Evolutionary conservation across 2,888 invertebrate genomes (phyloP).

Genomic region (Calliopum simillimum): DNA sequence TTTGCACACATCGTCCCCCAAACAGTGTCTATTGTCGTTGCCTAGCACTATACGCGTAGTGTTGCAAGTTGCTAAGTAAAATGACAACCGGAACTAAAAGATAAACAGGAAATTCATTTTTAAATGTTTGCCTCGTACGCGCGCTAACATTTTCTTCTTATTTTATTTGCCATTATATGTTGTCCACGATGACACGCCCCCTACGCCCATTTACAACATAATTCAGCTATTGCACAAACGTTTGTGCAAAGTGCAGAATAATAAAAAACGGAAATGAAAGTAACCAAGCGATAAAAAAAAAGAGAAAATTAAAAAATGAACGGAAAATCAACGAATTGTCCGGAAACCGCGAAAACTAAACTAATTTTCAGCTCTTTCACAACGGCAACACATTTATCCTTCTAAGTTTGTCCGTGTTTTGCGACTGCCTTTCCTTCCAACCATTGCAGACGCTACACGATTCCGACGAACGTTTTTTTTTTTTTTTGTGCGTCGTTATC

Average conservation of each 20-base stretch:
- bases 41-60: too few species aligned
- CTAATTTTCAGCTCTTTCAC: slow-evolving; percentile 42
- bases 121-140: slow-evolving; percentile 13
- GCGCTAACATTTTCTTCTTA: neutral
- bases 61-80: neutral
- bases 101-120: slow-evolving; percentile 39
- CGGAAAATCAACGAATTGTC: slow-evolving; percentile 13
- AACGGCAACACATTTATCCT: slow-evolving; percentile 39
- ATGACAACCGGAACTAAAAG: slow-evolving; percentile 31
- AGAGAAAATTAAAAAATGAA: neutral
- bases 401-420: slow-evolving; percentile 20
- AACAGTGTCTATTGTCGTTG: too few species aligned
- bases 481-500: too few species aligned
- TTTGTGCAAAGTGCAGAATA: neutral
- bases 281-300: neutral
- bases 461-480: too few species aligned
- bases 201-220: neutral
- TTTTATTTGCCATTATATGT: neutral
- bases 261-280: neutral
- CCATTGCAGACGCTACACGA: too few species aligned
- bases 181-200: neutral
- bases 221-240: neutral
- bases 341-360: slow-evolving; percentile 44
- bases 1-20: too few species aligned
- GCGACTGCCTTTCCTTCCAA: neutral